Evolutionary conservation across 1,140 invertebrate species (phyloP).

Genomic region (Neocloeon triangulifer): DNA sequence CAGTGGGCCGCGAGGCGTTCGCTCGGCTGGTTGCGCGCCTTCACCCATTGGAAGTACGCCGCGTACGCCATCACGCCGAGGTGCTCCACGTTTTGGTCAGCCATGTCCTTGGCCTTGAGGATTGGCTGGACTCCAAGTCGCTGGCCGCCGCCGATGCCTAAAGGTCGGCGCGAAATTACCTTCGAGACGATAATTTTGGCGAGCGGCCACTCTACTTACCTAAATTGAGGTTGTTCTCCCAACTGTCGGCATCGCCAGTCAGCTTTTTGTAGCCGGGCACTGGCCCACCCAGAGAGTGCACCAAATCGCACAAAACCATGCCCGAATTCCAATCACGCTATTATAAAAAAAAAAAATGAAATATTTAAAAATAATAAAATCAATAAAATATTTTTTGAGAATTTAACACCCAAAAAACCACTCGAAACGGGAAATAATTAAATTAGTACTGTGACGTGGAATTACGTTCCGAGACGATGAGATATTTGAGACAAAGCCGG

Average conservation of each 20-base stretch:
- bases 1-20: conserved; percentile 13
- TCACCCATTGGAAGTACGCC: conserved; percentile 69
- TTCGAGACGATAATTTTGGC: too few species aligned
- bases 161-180: too few species aligned
- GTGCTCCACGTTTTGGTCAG: conserved; percentile 82
- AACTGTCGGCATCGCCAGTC: conserved; percentile 41
- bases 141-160: conserved; percentile 33
- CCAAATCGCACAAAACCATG: conserved; percentile 59
- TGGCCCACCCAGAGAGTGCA: conserved; percentile 65
- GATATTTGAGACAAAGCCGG: too few species aligned
- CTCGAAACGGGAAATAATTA: too few species aligned
- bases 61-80: conserved; percentile 90
- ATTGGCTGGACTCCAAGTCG: conserved; percentile 66
- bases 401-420: conserved; percentile 9
- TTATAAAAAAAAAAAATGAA: conserved; percentile 10
- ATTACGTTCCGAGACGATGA: too few species aligned
- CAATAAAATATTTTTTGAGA: conserved; percentile 7
- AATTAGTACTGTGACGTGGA: too few species aligned
- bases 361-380: not conserved
- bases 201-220: too few species aligned
- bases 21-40: conserved; percentile 53
- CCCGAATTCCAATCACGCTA: conserved; percentile 96
- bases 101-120: conserved; percentile 79
- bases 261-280: conserved; percentile 56
- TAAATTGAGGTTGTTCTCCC: conserved; percentile 62